Evolutionary conservation across 1,140 invertebrate species (phyloP).

Genomic region (Potamilus streckersoni): DNA sequence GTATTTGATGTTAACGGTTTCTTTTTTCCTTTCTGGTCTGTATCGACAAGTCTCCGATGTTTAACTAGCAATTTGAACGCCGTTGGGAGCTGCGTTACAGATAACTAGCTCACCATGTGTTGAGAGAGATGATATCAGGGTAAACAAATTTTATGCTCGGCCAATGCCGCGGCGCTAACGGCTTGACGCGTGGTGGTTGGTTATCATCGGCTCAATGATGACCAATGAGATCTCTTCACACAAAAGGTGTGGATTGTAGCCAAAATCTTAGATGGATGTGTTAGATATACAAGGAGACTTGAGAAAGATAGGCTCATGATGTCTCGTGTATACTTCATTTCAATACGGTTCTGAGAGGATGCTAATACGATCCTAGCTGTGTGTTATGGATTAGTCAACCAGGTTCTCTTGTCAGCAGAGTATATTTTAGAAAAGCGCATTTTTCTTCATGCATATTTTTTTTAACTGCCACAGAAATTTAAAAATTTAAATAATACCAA

Average conservation of each 20-base stretch:
- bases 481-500: no score
- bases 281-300: conserved; percentile 33
- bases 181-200: conserved; percentile 35
- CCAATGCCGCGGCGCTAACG: conserved; percentile 19
- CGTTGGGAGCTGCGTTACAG: no score
- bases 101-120: no score
- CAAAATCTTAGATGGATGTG: conserved; percentile 36
- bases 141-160: no score
- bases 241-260: conserved; percentile 35
- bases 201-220: conserved; percentile 13
- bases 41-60: no score
- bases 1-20: no score
- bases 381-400: neutral
- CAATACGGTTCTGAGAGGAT: conserved; percentile 22
- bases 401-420: neutral
- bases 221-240: conserved; percentile 38
- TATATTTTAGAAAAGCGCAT: conserved; percentile 1
- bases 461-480: no score
- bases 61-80: no score
- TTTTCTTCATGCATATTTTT: neutral
- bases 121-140: no score
- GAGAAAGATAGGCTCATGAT: conserved; percentile 22
- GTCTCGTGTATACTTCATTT: conserved; percentile 23
- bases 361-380: conserved; percentile 5
- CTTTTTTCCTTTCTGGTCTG: no score